Percentiles rank a stretch among this genome's conserved stretches.
phyloP scores from a whole-genome alignment of 2,113 vertebrate genomes.

The Pituophis catenifer region DNA sequence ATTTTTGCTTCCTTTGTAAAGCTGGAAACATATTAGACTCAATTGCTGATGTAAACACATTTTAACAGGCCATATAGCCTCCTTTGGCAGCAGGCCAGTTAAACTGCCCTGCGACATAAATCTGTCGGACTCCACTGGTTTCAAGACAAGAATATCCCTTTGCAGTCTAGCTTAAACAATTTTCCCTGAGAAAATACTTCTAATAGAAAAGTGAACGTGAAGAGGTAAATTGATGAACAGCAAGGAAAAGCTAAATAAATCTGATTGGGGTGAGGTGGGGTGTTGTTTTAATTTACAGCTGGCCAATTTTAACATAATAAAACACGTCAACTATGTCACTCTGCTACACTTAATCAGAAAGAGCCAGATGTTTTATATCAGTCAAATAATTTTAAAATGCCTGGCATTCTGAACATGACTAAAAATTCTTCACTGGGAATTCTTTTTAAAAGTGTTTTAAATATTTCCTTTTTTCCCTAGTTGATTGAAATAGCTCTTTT shows the following conservation, averaged over 20 bases:
- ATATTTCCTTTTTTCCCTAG: constrained; percentile 28
- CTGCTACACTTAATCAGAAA: constrained; percentile 44
- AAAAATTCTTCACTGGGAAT: constrained; percentile 38
- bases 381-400: constrained; percentile 34
- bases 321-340: constrained; percentile 49
- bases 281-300: constrained; percentile 25
- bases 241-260: constrained; percentile 9
- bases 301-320: constrained; percentile 26
- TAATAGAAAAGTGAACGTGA: neutral
- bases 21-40: neutral
- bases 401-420: constrained; percentile 42
- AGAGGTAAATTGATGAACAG: constrained; percentile 9
- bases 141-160: neutral
- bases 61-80: neutral
- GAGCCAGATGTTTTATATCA: constrained; percentile 65
- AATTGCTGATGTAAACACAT: neutral
- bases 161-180: neutral
- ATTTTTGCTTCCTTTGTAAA: neutral
- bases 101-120: neutral
- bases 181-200: neutral
- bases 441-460: neutral
- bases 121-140: neutral
- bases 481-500: constrained; percentile 19
- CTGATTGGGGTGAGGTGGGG: neutral
- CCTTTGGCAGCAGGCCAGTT: neutral